These are phyloP conservation scores for Mycalesis mineus DNA, from an alignment of 2,888 invertebrate genomes.

Conservation along the genomic window DNA sequence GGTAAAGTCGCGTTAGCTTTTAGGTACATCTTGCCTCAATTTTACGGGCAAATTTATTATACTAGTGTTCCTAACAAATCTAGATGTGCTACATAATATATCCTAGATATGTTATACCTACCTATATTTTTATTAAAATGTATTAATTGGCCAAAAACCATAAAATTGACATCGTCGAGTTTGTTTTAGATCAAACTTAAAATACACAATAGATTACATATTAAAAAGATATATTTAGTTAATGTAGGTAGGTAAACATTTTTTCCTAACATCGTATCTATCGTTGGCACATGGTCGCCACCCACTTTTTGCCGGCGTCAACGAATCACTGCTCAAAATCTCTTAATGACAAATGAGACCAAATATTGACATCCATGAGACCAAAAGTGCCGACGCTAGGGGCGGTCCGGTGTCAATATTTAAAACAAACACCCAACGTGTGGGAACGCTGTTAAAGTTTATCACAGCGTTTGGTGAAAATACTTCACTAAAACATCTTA, in stretches of 20 bases:
- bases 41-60: no score
- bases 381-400: constrained; percentile 7
- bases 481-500: neutral
- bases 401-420: constrained; percentile 9
- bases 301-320: constrained; percentile 48
- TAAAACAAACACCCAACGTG: constrained; percentile 7
- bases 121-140: no score
- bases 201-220: no score
- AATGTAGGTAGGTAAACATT: neutral
- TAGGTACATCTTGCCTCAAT: no score
- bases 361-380: constrained; percentile 25
- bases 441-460: constrained; percentile 2
- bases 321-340: constrained; percentile 59
- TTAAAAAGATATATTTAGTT: no score
- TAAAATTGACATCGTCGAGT: no score
- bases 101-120: no score
- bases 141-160: no score
- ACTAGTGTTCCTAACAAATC: no score
- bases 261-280: constrained; percentile 9
- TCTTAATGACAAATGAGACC: constrained; percentile 53
- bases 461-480: neutral
- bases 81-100: no score
- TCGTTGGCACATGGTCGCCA: constrained; percentile 50
- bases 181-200: no score
- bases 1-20: no score